Evolutionary conservation across 2,797 vertebrate species (phyloP).

Genomic region (Coregonus suidteri): DNA sequence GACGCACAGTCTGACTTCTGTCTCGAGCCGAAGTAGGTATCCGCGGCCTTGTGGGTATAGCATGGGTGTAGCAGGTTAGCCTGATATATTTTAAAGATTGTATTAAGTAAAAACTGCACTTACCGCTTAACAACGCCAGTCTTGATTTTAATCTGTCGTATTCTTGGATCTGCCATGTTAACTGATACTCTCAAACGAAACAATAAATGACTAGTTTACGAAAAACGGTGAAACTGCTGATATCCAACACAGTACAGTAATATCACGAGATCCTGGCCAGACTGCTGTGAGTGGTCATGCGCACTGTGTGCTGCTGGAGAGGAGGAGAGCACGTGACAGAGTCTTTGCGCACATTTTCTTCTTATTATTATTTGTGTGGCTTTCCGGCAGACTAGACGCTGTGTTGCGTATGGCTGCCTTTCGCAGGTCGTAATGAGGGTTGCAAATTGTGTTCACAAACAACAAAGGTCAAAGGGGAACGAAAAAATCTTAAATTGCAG

Average conservation of each 20-base stretch:
- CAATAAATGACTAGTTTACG: not conserved
- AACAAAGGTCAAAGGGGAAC: no score
- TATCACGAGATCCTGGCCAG: not conserved
- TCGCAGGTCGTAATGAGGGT: not conserved
- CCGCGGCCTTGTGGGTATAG: not conserved
- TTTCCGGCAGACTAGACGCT: not conserved
- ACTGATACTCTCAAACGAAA: not conserved
- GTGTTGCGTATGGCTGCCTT: not conserved
- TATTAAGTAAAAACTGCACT: constrained; percentile 36
- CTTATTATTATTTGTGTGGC: not conserved
- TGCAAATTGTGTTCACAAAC: not conserved
- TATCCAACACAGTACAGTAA: not conserved
- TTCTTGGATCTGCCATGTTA: constrained; percentile 85
- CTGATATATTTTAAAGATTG: not conserved
- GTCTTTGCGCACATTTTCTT: no score
- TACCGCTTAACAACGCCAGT: constrained; percentile 91
- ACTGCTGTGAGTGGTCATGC: constrained; percentile 6
- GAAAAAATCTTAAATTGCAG: no score
- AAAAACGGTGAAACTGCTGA: not conserved
- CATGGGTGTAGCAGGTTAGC: not conserved
- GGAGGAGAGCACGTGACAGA: not conserved
- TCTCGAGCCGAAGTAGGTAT: not conserved
- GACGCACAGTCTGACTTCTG: not conserved
- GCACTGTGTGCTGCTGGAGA: not conserved
- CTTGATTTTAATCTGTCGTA: constrained; percentile 94